Conservation (phyloP, 2,888 invertebrate genomes). For the Clistopyga incitator region DNA sequence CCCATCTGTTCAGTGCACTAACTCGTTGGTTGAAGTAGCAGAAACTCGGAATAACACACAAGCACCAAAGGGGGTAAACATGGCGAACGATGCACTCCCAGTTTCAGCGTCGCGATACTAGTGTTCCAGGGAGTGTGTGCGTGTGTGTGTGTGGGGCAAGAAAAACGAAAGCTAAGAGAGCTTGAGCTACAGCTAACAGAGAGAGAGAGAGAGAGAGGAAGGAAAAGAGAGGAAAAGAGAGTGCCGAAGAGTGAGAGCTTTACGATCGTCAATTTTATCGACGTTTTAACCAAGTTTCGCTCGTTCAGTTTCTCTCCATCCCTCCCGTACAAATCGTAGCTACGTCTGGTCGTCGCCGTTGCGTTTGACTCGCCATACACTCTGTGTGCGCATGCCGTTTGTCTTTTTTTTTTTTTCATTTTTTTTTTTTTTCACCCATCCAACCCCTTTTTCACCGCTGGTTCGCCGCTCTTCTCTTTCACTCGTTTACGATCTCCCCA, state of each 20-base stretch:
- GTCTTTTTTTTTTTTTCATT: conserved; percentile 46
- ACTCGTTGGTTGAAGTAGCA: conserved; percentile 40
- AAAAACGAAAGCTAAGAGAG: conserved; percentile 43
- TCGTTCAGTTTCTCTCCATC: conserved; percentile 16
- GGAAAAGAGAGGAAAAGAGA: neutral
- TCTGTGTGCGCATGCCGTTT: conserved; percentile 49
- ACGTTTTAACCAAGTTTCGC: conserved; percentile 68
- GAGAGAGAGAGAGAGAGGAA: conserved; percentile 32
- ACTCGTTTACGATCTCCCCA: conserved; percentile 47
- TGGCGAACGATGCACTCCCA: conserved; percentile 49
- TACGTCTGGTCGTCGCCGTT: conserved; percentile 9
- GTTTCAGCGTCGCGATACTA: conserved; percentile 35
- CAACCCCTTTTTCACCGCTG: conserved; percentile 20
- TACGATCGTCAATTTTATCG: conserved; percentile 69
- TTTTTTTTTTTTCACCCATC: conserved; percentile 32
- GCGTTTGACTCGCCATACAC: conserved; percentile 47
- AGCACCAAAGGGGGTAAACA: conserved; percentile 33
- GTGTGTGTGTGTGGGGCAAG: conserved; percentile 10
- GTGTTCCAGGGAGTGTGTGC: neutral
- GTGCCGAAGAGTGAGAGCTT: conserved; percentile 50
- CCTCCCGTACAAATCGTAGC: conserved; percentile 3
- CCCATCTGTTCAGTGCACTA: conserved; percentile 43
- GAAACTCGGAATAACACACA: conserved; percentile 29
- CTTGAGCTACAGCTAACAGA: conserved; percentile 26
- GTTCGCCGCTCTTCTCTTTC: conserved; percentile 32